A percentile compares a stretch with the other conserved stretches of the same genome.
Evolutionary conservation across 2,888 invertebrate species (phyloP).

Genomic region (Caenorhabditis wallacei): DNA sequence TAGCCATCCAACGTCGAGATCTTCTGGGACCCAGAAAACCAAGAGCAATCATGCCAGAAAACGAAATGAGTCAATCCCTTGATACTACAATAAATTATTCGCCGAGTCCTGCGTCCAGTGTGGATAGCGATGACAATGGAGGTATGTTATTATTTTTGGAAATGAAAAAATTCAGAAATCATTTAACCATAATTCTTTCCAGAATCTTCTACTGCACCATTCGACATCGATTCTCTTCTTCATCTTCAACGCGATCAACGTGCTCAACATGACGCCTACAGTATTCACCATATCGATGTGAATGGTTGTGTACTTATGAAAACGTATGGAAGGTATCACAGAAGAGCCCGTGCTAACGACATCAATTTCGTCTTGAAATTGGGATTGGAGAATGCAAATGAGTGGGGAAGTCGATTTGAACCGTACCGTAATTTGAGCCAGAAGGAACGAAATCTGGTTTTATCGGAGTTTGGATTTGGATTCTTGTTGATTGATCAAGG

Average conservation of each 20-base stretch:
- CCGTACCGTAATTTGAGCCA: slow-evolving; percentile 50
- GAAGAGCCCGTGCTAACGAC: slow-evolving; percentile 69
- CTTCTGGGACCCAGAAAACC: slow-evolving; percentile 69
- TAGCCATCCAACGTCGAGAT: slow-evolving; percentile 70
- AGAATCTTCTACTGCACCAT: neutral
- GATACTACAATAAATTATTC: slow-evolving; percentile 22
- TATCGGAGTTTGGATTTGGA: slow-evolving; percentile 69
- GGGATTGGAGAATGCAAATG: slow-evolving; percentile 66
- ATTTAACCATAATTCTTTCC: slow-evolving; percentile 2
- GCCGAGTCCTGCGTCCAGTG: slow-evolving; percentile 33
- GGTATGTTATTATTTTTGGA: neutral
- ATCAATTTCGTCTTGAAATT: slow-evolving; percentile 71
- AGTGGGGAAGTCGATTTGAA: slow-evolving; percentile 71
- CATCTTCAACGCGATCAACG: slow-evolving; percentile 43
- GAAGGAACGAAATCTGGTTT: slow-evolving; percentile 61
- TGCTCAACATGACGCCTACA: slow-evolving; percentile 35
- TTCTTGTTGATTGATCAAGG: slow-evolving; percentile 73
- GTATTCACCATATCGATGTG: slow-evolving; percentile 22
- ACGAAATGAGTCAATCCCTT: slow-evolving; percentile 12
- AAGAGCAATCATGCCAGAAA: slow-evolving; percentile 16
- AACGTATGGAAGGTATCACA: slow-evolving; percentile 32
- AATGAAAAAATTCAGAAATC: too few species aligned
- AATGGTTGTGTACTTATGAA: slow-evolving; percentile 40
- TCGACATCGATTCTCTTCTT: slow-evolving; percentile 35
- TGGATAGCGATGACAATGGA: slow-evolving; percentile 41